Evolutionary conservation across 2,797 vertebrate genomes (phyloP).

Genomic region (Myiotriccus ornatus): DNA sequence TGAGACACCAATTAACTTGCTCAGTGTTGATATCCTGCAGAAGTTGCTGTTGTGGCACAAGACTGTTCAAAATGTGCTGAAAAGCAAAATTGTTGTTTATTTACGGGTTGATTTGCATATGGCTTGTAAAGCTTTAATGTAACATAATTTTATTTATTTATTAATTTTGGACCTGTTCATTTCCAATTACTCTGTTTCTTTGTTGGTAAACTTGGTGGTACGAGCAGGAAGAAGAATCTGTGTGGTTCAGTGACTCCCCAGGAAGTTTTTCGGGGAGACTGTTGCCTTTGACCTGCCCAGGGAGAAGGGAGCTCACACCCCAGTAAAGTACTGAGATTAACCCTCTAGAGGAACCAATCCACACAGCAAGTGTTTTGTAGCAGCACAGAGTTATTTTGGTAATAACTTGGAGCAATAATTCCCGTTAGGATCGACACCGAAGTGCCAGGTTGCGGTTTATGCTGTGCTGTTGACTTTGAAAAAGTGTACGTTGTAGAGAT

Average conservation of each 20-base stretch:
- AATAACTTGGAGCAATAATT: neutral
- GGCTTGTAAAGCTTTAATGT: neutral
- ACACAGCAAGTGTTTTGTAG: neutral
- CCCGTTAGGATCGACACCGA: fast-evolving
- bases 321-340: neutral
- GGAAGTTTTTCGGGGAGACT: neutral
- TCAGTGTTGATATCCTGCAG: neutral
- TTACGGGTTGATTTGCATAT: neutral
- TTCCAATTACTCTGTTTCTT: neutral
- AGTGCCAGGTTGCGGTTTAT: neutral
- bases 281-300: neutral
- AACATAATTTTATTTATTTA: neutral
- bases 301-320: neutral
- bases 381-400: neutral
- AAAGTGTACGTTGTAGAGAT: neutral
- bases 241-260: neutral
- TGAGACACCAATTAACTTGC: slow-evolving; percentile 1
- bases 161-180: neutral
- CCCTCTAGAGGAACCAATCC: neutral
- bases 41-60: slow-evolving; percentile 27
- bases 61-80: slow-evolving; percentile 10
- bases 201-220: neutral
- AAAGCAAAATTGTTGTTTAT: neutral
- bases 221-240: neutral
- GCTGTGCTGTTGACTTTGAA: neutral